phyloP scores from a whole-genome alignment of 1,140 invertebrate genomes.

The Panagrolaimus sp. region DNA sequence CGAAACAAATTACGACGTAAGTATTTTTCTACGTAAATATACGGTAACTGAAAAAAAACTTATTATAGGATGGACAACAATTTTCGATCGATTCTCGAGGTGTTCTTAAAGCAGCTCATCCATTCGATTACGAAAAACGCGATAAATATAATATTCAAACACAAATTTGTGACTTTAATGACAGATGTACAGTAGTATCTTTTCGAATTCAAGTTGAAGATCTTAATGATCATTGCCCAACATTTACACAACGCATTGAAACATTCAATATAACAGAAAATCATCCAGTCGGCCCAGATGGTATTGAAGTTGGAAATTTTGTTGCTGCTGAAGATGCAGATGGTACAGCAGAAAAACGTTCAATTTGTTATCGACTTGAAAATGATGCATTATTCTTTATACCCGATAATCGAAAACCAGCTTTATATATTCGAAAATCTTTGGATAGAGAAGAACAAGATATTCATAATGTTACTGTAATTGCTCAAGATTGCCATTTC shows the following conservation, averaged over 20 bases:
- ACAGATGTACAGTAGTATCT: not conserved
- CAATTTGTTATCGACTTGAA: slow-evolving; percentile 13
- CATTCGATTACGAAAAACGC: slow-evolving; percentile 6
- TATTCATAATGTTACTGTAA: slow-evolving; percentile 2
- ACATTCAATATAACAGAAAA: slow-evolving; percentile 2
- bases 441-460: slow-evolving; percentile 14
- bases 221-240: slow-evolving; percentile 9
- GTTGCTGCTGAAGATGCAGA: not conserved
- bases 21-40: not conserved
- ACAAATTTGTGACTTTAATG: slow-evolving; percentile 1
- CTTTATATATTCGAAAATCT: not conserved
- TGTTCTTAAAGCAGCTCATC: not conserved
- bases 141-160: slow-evolving; percentile 10
- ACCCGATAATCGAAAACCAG: not conserved
- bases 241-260: not conserved
- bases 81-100: slow-evolving; percentile 6
- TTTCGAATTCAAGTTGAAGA: slow-evolving; percentile 10
- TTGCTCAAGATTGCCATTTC: not conserved
- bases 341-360: slow-evolving; percentile 4
- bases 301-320: not conserved
- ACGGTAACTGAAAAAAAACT: not conserved
- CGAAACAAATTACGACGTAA: not conserved
- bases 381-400: slow-evolving; percentile 4
- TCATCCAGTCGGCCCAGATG: not conserved
- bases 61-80: not conserved